Evolutionary conservation across 2,113 vertebrate species (phyloP).

Genomic region (Colossoma macropomum): DNA sequence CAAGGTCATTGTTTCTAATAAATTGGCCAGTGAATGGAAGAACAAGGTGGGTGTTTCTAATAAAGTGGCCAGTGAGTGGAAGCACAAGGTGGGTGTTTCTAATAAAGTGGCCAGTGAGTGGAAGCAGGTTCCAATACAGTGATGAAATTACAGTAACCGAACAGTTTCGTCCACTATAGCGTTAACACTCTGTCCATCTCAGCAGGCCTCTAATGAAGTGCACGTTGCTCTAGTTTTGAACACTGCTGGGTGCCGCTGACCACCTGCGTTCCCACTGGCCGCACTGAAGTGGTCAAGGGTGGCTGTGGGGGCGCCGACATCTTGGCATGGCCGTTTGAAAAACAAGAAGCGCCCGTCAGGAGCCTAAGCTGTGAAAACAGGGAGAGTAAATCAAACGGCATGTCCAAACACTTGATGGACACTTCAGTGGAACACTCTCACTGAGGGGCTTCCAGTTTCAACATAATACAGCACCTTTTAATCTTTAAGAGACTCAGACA

Average conservation of each 20-base stretch:
- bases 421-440: constrained; percentile 11
- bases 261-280: no score
- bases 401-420: constrained; percentile 45
- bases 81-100: no score
- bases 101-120: no score
- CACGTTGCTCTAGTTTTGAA: constrained; percentile 1
- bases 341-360: constrained; percentile 34
- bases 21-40: not conserved
- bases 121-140: no score
- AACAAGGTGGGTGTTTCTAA: no score
- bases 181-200: not conserved
- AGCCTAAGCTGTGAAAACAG: constrained; percentile 60
- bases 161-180: not conserved
- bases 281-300: constrained; percentile 2
- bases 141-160: no score
- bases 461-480: not conserved
- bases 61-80: no score
- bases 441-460: constrained; percentile 11
- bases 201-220: constrained; percentile 35
- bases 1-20: not conserved
- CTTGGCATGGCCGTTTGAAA: constrained; percentile 32
- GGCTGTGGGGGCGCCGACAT: no score
- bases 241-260: not conserved
- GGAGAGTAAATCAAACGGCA: constrained; percentile 50
- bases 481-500: no score